phyloP scores from a whole-genome alignment of 2,113 vertebrate genomes.

The Dipodomys stephensi region DNA sequence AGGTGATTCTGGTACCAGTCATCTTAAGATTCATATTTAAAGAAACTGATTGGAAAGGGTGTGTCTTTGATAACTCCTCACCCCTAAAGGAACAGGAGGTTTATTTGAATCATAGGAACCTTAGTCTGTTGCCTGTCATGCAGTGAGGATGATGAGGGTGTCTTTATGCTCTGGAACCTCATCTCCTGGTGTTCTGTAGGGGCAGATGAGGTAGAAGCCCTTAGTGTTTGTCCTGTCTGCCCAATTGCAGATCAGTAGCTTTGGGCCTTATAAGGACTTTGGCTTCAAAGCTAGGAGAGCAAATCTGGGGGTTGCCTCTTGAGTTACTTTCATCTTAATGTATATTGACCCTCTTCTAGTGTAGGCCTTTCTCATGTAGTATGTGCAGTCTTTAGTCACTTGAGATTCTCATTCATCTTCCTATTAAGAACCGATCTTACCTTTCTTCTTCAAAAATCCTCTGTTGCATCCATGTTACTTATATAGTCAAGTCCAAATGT shows the following conservation, averaged over 20 bases:
- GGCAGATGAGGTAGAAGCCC: not conserved
- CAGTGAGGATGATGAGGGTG: not conserved
- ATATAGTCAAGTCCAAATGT: constrained; percentile 4
- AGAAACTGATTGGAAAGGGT: not conserved
- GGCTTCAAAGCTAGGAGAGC: not conserved
- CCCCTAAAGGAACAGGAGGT: not conserved
- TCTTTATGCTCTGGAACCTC: not conserved
- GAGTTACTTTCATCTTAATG: not conserved
- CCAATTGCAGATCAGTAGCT: not conserved
- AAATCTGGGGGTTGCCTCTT: constrained; percentile 1
- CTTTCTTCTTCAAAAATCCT: constrained; percentile 12
- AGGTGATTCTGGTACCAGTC: not conserved
- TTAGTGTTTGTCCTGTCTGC: not conserved
- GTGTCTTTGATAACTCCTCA: too few relatives aligned
- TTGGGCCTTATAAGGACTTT: not conserved
- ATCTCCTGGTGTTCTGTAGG: not conserved
- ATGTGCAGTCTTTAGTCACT: not conserved
- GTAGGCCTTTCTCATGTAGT: not conserved
- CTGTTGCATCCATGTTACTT: not conserved
- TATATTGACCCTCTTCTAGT: not conserved
- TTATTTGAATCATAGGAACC: constrained; percentile 6
- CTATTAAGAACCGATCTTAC: not conserved
- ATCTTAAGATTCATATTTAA: not conserved
- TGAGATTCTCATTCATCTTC: not conserved
- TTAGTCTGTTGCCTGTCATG: not conserved